A percentile compares a stretch with the other conserved stretches of the same genome.
These are phyloP conservation scores for Cetoscarus ocellatus DNA, from an alignment of 2,797 vertebrate genomes.

Conservation along the genomic window DNA sequence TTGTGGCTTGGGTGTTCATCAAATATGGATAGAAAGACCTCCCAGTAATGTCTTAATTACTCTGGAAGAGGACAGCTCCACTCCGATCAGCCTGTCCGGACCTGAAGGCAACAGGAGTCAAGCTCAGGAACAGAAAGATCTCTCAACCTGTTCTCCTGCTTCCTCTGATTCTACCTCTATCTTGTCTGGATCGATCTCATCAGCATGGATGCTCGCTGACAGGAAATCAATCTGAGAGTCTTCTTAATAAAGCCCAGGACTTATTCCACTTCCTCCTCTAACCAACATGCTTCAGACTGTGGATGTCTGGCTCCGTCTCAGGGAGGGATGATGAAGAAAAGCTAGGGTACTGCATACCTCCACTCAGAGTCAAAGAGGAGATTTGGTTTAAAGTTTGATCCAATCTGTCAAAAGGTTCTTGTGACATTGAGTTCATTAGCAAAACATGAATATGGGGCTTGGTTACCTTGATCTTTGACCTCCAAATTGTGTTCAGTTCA, in stretches of 20 bases:
- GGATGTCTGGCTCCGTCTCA: slow-evolving; percentile 27
- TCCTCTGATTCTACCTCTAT: slow-evolving; percentile 57
- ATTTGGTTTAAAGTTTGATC: too few species aligned
- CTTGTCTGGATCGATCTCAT: slow-evolving; percentile 77
- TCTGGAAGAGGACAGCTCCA: slow-evolving; percentile 68
- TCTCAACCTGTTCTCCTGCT: slow-evolving; percentile 59
- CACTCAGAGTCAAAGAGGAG: too few species aligned
- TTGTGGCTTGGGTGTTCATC: slow-evolving; percentile 80
- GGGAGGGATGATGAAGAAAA: too few species aligned
- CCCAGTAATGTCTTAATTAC: slow-evolving; percentile 82
- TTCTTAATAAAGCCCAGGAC: slow-evolving; percentile 84
- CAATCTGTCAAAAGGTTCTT: too few species aligned
- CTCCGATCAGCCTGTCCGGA: slow-evolving; percentile 54
- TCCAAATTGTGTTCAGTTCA: too few species aligned
- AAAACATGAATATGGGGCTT: too few species aligned
- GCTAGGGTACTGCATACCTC: too few species aligned
- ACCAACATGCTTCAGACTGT: slow-evolving; percentile 18
- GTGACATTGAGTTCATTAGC: too few species aligned
- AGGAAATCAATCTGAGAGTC: slow-evolving; percentile 84
- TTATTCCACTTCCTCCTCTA: slow-evolving; percentile 64
- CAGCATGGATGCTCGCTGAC: slow-evolving; percentile 70
- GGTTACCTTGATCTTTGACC: too few species aligned
- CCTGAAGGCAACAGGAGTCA: slow-evolving; percentile 49
- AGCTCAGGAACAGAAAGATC: slow-evolving; percentile 62
- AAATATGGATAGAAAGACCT: slow-evolving; percentile 82